These are phyloP conservation scores for Dallia pectoralis DNA, from an alignment of 2,797 vertebrate genomes.

Conservation along the genomic window DNA sequence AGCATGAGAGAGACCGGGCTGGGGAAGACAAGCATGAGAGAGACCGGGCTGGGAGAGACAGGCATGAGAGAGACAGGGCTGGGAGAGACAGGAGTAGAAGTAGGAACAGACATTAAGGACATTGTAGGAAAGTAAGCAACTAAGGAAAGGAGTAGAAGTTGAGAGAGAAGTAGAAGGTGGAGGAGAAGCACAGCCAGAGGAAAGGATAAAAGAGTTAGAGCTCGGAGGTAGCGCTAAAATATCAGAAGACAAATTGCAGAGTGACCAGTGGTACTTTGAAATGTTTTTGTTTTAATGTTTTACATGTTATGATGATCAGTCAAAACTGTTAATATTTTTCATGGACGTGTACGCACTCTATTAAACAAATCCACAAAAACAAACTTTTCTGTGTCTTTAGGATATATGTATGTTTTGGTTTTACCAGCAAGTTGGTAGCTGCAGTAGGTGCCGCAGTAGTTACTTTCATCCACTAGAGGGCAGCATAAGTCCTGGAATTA, in stretches of 20 bases:
- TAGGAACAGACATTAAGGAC: slow-evolving; percentile 51
- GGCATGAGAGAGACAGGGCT: slow-evolving; percentile 3
- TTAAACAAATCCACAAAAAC: background rate
- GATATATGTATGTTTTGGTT: background rate
- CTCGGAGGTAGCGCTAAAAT: slow-evolving; percentile 45
- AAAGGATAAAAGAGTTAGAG: slow-evolving; percentile 31
- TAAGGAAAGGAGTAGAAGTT: background rate
- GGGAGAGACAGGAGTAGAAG: slow-evolving; percentile 55
- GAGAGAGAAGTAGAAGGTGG: slow-evolving; percentile 20
- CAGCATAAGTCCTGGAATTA: slow-evolving; percentile 57
- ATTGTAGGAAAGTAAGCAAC: slow-evolving; percentile 8
- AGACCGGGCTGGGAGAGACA: too few relatives aligned
- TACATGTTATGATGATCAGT: background rate
- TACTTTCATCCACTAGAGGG: slow-evolving; percentile 64
- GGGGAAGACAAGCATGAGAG: too few relatives aligned
- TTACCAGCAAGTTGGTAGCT: background rate
- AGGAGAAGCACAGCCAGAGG: slow-evolving; percentile 30
- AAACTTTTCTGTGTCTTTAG: background rate
- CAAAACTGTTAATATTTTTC: slow-evolving; percentile 4
- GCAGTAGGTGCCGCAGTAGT: background rate
- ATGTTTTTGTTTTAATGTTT: background rate
- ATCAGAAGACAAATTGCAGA: slow-evolving; percentile 1
- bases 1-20: too few relatives aligned
- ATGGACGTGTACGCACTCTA: background rate
- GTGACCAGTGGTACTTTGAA: background rate